These are phyloP conservation scores for Pomacea canaliculata DNA, from an alignment of 2,888 invertebrate species.

Conservation along the genomic window DNA sequence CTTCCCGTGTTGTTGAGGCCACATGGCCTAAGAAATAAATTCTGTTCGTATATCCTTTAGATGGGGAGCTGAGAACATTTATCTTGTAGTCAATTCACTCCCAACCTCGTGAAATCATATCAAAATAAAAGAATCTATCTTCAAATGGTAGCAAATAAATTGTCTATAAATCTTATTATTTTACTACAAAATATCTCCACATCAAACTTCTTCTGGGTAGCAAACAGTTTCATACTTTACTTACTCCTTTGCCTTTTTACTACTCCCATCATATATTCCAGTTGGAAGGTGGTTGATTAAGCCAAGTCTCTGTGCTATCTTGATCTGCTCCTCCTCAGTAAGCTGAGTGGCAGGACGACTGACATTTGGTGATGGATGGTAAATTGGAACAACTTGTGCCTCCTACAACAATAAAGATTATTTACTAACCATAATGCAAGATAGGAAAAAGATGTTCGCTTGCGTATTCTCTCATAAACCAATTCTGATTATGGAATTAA, in stretches of 20 bases:
- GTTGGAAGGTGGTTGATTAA: conserved; percentile 89
- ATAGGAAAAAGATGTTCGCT: background rate
- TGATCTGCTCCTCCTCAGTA: conserved; percentile 85
- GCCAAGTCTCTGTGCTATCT: conserved; percentile 88
- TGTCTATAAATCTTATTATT: too few relatives aligned
- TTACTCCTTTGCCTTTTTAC: conserved; percentile 83
- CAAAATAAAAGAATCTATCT: too few relatives aligned
- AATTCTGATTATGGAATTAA: background rate
- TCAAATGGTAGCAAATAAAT: too few relatives aligned
- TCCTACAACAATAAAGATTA: background rate
- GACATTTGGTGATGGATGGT: conserved; percentile 68
- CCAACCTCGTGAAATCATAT: too few relatives aligned
- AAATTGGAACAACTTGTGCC: conserved; percentile 56
- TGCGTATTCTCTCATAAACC: background rate
- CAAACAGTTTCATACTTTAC: conserved; percentile 40
- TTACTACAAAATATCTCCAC: too few relatives aligned
- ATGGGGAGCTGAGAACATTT: too few relatives aligned
- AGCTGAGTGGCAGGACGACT: conserved; percentile 72
- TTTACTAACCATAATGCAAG: background rate
- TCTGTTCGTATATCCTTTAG: too few relatives aligned
- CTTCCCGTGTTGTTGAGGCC: too few relatives aligned
- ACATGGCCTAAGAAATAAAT: too few relatives aligned
- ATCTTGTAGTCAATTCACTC: too few relatives aligned
- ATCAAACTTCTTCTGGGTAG: too few relatives aligned
- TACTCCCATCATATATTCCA: conserved; percentile 82